Percentiles rank a stretch among this genome's conserved stretches.
Evolutionary conservation across 2,888 invertebrate species (phyloP).

Genomic region (Dryomyza anilis): DNA sequence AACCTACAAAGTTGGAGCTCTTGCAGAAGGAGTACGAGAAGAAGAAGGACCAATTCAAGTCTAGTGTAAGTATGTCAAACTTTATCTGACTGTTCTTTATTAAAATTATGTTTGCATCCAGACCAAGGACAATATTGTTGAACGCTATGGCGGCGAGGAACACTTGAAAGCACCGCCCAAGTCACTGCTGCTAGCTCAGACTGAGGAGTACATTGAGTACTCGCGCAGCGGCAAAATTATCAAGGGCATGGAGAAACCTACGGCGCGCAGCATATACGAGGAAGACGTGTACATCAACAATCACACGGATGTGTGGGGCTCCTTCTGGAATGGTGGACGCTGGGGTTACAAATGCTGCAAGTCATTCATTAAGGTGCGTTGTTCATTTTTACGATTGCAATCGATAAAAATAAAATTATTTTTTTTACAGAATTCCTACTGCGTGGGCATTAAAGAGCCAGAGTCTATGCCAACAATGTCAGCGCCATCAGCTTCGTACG

Average conservation of each 20-base stretch:
- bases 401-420: not conserved
- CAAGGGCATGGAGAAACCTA: slow-evolving; percentile 85
- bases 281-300: slow-evolving; percentile 93
- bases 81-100: not conserved
- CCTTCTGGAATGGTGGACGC: slow-evolving; percentile 87
- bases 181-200: slow-evolving; percentile 86
- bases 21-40: slow-evolving; percentile 87
- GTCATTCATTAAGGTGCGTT: slow-evolving; percentile 69
- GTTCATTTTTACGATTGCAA: not conserved
- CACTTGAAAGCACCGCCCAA: slow-evolving; percentile 87
- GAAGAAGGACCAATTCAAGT: slow-evolving; percentile 89
- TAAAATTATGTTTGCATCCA: slow-evolving; percentile 52
- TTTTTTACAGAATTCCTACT: slow-evolving; percentile 49
- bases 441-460: slow-evolving; percentile 48
- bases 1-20: slow-evolving; percentile 95
- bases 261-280: slow-evolving; percentile 86
- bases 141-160: slow-evolving; percentile 94
- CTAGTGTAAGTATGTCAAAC: slow-evolving; percentile 53
- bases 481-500: slow-evolving; percentile 23
- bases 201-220: slow-evolving; percentile 95
- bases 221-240: slow-evolving; percentile 88
- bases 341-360: slow-evolving; percentile 99
- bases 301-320: slow-evolving; percentile 95
- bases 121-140: slow-evolving; percentile 82
- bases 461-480: slow-evolving; percentile 36